Evolutionary conservation across 2,797 vertebrate species (phyloP).

Genomic region (Hydrophis major): DNA sequence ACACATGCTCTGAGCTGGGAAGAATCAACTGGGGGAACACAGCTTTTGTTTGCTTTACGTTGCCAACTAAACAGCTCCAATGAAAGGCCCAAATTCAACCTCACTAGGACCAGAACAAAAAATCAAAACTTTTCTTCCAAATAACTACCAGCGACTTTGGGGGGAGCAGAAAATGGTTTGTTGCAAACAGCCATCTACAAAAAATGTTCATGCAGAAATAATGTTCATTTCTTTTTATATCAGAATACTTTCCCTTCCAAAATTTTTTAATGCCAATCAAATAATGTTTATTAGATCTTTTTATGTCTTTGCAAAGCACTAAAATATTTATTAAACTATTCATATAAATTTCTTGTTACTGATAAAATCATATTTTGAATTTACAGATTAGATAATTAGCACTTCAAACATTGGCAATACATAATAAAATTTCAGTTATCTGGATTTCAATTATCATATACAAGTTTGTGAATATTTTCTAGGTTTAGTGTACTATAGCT

Average conservation of each 20-base stretch:
- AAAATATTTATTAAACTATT: background rate
- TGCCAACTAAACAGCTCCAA: background rate
- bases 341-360: conserved; percentile 19
- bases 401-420: background rate
- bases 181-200: background rate
- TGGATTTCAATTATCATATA: background rate
- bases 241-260: background rate
- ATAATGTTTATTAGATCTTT: background rate
- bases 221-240: background rate
- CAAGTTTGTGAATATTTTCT: background rate
- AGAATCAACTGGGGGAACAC: background rate
- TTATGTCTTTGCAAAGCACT: background rate
- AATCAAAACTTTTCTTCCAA: background rate
- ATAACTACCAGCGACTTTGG: background rate
- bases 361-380: background rate
- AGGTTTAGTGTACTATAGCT: background rate
- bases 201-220: conserved; percentile 7
- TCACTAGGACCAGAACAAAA: background rate
- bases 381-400: background rate
- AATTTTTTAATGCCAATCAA: conserved; percentile 6
- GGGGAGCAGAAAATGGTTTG: background rate
- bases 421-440: background rate
- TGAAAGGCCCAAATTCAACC: background rate
- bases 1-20: background rate
- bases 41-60: background rate